These are phyloP conservation scores for Stenodema calcarata DNA, from an alignment of 2,888 invertebrate genomes.

Conservation along the genomic window DNA sequence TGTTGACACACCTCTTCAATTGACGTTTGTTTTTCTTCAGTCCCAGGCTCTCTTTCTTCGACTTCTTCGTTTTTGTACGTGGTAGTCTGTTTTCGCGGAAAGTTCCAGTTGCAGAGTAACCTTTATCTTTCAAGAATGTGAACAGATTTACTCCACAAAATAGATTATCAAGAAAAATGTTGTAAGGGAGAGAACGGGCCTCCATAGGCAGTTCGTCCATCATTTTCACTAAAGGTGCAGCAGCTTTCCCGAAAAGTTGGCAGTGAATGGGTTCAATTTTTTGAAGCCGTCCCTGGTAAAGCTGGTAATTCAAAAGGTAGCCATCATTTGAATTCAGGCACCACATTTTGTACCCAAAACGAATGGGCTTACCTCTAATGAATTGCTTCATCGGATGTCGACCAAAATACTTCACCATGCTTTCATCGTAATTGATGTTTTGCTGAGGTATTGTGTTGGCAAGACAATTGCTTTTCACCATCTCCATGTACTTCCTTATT, in stretches of 20 bases:
- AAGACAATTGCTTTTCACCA: background rate
- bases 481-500: background rate
- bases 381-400: too few relatives aligned
- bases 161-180: background rate
- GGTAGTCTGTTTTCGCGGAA: background rate
- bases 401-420: conserved; percentile 60
- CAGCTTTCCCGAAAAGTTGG: background rate
- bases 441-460: conserved; percentile 49
- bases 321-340: conserved; percentile 56
- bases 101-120: background rate
- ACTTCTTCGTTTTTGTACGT: too few relatives aligned
- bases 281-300: background rate
- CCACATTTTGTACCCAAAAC: conserved; percentile 59
- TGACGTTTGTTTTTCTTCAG: too few relatives aligned
- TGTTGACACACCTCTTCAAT: too few relatives aligned
- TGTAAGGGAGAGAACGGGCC: background rate
- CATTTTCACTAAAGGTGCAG: background rate
- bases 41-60: too few relatives aligned
- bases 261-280: background rate
- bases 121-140: background rate
- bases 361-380: conserved; percentile 57
- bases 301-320: conserved; percentile 56
- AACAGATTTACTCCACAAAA: background rate
- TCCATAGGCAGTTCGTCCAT: background rate
- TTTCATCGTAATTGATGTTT: conserved; percentile 58